These are phyloP conservation scores for Amiota communis DNA, from an alignment of 2,888 invertebrate species.

Conservation along the genomic window DNA sequence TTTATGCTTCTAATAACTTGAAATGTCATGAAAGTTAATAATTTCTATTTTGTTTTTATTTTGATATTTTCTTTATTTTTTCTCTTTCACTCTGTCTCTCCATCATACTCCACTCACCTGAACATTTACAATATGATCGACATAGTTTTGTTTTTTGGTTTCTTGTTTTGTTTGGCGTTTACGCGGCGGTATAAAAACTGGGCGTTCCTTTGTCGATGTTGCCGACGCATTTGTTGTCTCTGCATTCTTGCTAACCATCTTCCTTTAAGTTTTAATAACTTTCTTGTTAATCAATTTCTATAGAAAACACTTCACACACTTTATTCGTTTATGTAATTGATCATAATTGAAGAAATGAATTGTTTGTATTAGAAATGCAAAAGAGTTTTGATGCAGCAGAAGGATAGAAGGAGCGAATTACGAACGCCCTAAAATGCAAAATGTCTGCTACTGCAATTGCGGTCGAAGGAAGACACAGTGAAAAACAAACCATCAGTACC, in stretches of 20 bases:
- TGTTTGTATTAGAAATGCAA: neutral
- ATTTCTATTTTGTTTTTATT: conserved; percentile 10
- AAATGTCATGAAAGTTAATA: neutral
- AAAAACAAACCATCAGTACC: too few relatives aligned
- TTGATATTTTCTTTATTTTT: neutral
- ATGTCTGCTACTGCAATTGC: conserved; percentile 31
- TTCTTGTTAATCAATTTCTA: conserved; percentile 1
- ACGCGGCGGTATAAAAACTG: conserved; percentile 77
- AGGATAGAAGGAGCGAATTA: neutral
- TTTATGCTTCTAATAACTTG: neutral
- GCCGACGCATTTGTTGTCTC: conserved; percentile 55
- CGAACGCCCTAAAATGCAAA: conserved; percentile 4
- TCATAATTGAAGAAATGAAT: conserved; percentile 39
- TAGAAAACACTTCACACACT: neutral
- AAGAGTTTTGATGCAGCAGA: neutral
- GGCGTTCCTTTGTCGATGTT: conserved; percentile 68
- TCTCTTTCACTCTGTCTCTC: neutral
- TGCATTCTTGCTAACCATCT: conserved; percentile 66
- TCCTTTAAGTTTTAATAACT: conserved; percentile 11
- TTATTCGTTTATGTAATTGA: conserved; percentile 5
- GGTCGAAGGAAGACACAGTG: too few relatives aligned
- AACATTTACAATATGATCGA: conserved; percentile 78
- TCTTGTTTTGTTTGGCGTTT: conserved; percentile 75
- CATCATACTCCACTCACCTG: conserved; percentile 74
- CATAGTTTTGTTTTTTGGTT: conserved; percentile 73